Evolutionary conservation across 2,888 invertebrate genomes (phyloP), one percentile per base, ranked within the genome.

Genomic region (Hypercompe scribonia): DNA sequence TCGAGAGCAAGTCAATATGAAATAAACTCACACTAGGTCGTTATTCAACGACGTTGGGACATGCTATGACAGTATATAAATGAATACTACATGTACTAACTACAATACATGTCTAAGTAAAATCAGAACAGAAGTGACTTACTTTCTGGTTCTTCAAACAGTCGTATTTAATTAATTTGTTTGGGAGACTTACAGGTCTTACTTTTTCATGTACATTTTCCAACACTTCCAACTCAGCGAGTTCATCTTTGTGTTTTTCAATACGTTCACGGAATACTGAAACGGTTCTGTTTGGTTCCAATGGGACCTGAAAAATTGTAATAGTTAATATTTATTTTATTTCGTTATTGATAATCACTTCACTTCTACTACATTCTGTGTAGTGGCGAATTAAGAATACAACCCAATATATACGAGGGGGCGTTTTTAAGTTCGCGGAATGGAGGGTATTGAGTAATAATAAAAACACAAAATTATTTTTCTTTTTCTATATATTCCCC

Each of bases 191-290:
- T 90, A 98, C 98, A 70, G 98, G 98, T 90, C 98, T 97, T 78
- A 98, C 98, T 87, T 98, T 99, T 86, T 98, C 98, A 66, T 98
- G 96, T 0, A 98, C 95, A 79, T 98, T 97, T 84, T 98, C 98
- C 84, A 97, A 97, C 80, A 97, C 97, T 90, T 98, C 99, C 68
- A 98, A 94, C 90, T 98, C 98, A 1, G 97, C 98, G 66, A 98
- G 96, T 90, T 98, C 99, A 87, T 98, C 98, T 87, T 98, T 98
- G 87, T 98, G 98, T 82, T 98, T 98, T 87, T 98, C 98, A 0
- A 98, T 96, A 15, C 98, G 96, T 88, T 99, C 99, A 73, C 98
- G 97, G 93, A 99, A 99, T 4, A 99, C 98, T 0, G 99, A 99
- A 89, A 99, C 98, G 0, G 99, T 98, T 46, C 99, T 96, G 85